A percentile compares a stretch with the other conserved stretches of the same genome.
phyloP scores from a whole-genome alignment of 2,797 vertebrate species.

The Artibeus jamaicensis region DNA sequence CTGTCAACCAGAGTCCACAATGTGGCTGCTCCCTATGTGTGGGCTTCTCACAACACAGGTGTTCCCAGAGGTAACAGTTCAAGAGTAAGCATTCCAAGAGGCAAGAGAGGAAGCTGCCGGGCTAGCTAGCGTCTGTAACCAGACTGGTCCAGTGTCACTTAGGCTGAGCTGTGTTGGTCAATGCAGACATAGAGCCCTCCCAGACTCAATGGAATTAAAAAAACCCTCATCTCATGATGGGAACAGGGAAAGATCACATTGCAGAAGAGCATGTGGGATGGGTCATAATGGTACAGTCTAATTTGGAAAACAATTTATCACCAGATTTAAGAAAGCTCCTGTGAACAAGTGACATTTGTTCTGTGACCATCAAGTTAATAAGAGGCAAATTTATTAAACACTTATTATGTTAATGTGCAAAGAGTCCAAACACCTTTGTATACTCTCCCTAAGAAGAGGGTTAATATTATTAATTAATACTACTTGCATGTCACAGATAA shows the following conservation, averaged over 20 bases:
- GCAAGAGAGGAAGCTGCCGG: neutral
- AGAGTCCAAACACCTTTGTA: neutral
- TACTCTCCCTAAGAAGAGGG: accelerated
- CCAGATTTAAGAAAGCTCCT: neutral
- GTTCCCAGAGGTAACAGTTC: no score
- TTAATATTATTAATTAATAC: neutral
- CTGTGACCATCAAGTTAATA: neutral
- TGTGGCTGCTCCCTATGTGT: accelerated
- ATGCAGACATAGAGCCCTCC: neutral
- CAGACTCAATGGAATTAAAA: accelerated
- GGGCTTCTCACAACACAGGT: neutral
- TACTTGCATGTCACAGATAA: neutral
- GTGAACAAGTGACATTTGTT: neutral
- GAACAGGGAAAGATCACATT: neutral
- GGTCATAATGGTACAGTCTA: accelerated
- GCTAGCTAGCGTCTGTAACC: accelerated
- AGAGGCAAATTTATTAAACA: neutral
- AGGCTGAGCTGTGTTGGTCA: neutral
- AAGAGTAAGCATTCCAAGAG: neutral
- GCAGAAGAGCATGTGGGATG: neutral
- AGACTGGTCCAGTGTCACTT: neutral
- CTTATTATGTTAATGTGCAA: no score
- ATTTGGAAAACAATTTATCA: no score
- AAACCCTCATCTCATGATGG: accelerated
- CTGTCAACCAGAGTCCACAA: neutral